phyloP scores from a whole-genome alignment of 2,113 vertebrate species.

The Helogale parvula region DNA sequence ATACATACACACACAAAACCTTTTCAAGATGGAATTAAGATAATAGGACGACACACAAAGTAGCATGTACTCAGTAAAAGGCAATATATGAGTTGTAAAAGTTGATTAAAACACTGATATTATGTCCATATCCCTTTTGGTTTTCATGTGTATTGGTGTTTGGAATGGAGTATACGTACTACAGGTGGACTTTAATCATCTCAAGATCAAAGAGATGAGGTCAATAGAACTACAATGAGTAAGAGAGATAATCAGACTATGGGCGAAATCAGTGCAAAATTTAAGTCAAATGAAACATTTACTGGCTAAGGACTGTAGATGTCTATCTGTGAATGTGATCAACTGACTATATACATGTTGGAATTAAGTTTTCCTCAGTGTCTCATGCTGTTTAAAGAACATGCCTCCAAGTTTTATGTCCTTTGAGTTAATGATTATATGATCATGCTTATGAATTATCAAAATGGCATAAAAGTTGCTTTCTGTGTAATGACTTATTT shows the following conservation, averaged over 20 bases:
- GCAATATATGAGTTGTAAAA: background rate
- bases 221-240: background rate
- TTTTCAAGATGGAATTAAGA: background rate
- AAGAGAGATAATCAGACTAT: background rate
- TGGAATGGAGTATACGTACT: background rate
- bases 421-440: conserved; percentile 22
- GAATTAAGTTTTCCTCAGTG: background rate
- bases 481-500: background rate
- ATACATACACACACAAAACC: background rate
- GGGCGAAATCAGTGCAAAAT: background rate
- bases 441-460: conserved; percentile 14
- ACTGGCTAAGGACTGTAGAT: background rate
- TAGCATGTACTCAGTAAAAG: background rate
- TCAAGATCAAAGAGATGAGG: background rate
- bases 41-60: background rate
- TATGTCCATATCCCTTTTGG: background rate
- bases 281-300: background rate
- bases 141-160: background rate
- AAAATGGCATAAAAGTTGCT: background rate
- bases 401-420: background rate
- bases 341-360: background rate
- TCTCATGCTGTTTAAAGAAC: background rate
- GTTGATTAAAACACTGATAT: background rate
- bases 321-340: conserved; percentile 5
- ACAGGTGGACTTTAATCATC: background rate